Evolutionary conservation across 2,113 vertebrate genomes (phyloP).

Genomic region (Callipepla squamata): DNA sequence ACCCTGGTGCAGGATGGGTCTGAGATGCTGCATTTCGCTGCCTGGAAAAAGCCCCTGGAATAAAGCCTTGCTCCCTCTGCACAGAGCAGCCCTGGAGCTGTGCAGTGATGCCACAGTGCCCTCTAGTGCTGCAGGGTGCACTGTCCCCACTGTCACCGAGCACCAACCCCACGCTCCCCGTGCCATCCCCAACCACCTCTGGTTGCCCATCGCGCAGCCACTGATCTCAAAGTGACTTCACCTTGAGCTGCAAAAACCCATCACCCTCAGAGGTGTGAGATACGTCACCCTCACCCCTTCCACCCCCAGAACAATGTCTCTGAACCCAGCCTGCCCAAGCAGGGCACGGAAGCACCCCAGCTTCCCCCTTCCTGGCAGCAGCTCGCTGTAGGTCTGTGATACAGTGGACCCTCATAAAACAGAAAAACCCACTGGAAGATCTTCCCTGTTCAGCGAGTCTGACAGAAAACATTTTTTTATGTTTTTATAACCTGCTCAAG

Average conservation of each 20-base stretch:
- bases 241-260: too few relatives aligned
- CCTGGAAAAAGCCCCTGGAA: not conserved
- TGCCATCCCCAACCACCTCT: not conserved
- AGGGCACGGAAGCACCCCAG: rapidly evolving
- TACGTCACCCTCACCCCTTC: not conserved
- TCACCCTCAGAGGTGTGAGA: not conserved
- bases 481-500: not conserved
- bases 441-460: rapidly evolving
- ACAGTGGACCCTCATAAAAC: not conserved
- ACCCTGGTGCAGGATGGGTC: not conserved
- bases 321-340: rapidly evolving
- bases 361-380: rapidly evolving
- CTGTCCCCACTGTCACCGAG: not conserved
- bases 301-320: not conserved
- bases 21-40: not conserved
- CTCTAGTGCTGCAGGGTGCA: slow-evolving; percentile 54
- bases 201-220: not conserved
- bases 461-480: rapidly evolving
- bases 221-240: not conserved
- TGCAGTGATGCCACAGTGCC: not conserved
- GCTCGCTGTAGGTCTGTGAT: rapidly evolving
- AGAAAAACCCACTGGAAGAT: not conserved
- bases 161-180: not conserved
- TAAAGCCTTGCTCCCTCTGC: not conserved
- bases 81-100: rapidly evolving